Conservation (phyloP, 2,888 invertebrate species). For the Latrodectus hesperus region DNA sequence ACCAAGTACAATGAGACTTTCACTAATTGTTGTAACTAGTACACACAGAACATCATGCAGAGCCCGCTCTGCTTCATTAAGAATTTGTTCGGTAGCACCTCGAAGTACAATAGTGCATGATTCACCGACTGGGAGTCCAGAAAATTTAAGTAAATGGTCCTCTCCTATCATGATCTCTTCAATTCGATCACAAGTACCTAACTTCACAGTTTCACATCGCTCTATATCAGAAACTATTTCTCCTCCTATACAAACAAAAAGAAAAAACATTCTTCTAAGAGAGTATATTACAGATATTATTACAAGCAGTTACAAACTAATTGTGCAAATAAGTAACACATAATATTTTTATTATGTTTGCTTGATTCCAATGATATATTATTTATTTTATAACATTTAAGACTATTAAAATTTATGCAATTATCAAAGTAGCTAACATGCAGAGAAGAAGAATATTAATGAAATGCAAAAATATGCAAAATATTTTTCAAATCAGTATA, state of each 20-base stretch:
- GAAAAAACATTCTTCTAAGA: background rate
- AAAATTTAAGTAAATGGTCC: slow-evolving; percentile 94
- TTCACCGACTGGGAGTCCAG: slow-evolving; percentile 94
- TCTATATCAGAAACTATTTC: slow-evolving; percentile 99
- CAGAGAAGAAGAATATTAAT: too few species aligned
- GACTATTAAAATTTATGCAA: too few species aligned
- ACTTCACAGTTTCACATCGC: slow-evolving; percentile 88
- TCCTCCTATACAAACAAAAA: slow-evolving; percentile 78
- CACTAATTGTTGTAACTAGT: slow-evolving; percentile 93
- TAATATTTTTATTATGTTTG: too few species aligned
- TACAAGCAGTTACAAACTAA: too few species aligned
- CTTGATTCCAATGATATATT: too few species aligned
- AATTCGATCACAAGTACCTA: slow-evolving; percentile 95
- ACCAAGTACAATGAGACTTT: slow-evolving; percentile 92
- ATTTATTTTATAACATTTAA: too few species aligned
- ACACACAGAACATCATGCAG: slow-evolving; percentile 99
- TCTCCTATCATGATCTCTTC: slow-evolving; percentile 99
- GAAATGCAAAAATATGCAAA: too few species aligned
- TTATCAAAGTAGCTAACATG: too few species aligned
- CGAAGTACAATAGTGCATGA: slow-evolving; percentile 98
- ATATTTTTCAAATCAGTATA: too few species aligned
- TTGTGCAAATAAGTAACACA: too few species aligned
- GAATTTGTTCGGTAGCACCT: slow-evolving; percentile 97
- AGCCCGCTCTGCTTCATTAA: slow-evolving; percentile 98
- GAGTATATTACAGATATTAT: too few species aligned